phyloP scores from a whole-genome alignment of 2,888 invertebrate species.

The Epinotia bilunana region DNA sequence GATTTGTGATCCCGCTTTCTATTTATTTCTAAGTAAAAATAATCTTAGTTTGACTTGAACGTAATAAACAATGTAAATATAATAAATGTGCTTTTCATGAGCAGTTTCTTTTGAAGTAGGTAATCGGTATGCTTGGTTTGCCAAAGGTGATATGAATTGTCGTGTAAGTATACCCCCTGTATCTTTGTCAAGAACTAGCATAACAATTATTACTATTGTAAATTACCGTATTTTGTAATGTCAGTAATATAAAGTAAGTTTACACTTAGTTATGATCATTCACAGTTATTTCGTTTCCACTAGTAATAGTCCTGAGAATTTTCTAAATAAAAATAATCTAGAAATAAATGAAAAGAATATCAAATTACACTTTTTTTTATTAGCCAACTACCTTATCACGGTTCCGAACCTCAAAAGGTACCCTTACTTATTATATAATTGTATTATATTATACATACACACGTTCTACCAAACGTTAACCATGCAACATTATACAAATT shows the following conservation, averaged over 20 bases:
- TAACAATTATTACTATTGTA: slow-evolving; percentile 39
- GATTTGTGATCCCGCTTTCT: not conserved
- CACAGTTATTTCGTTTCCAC: slow-evolving; percentile 33
- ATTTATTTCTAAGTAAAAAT: not conserved
- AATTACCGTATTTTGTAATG: slow-evolving; percentile 42
- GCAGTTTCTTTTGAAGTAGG: slow-evolving; percentile 2
- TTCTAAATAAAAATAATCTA: slow-evolving; percentile 37
- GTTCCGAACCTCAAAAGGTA: too few species aligned
- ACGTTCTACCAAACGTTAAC: too few species aligned
- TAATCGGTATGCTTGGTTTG: slow-evolving; percentile 15
- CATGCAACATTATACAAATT: too few species aligned
- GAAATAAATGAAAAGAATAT: slow-evolving; percentile 48
- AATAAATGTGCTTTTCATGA: not conserved
- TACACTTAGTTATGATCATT: slow-evolving; percentile 34
- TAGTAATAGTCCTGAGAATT: slow-evolving; percentile 18
- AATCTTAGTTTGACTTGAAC: not conserved
- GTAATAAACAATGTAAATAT: slow-evolving; percentile 8
- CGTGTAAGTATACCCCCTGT: not conserved
- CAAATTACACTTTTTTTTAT: slow-evolving; percentile 13
- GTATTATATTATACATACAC: too few species aligned
- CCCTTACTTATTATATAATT: too few species aligned
- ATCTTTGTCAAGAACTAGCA: slow-evolving; percentile 24
- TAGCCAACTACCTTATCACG: not conserved
- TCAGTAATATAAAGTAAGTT: slow-evolving; percentile 34
- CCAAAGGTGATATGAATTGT: slow-evolving; percentile 9